phyloP scores from a whole-genome alignment of 2,888 invertebrate genomes.

The Oeneis ivallda region DNA sequence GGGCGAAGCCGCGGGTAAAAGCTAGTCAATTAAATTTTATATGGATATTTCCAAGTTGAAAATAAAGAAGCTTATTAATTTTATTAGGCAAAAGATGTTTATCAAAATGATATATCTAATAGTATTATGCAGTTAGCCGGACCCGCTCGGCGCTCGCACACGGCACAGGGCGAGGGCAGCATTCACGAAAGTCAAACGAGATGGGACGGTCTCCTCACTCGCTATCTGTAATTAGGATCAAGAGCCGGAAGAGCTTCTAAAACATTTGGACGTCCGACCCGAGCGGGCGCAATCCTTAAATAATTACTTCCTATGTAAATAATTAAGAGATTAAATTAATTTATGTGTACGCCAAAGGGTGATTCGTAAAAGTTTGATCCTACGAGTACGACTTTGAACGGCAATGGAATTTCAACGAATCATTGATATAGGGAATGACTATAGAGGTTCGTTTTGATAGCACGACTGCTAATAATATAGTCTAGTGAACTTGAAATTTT shows the following conservation, averaged over 20 bases:
- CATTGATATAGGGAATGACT: constrained; percentile 28
- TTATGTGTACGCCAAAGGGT: constrained; percentile 22
- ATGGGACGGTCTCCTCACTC: constrained; percentile 54
- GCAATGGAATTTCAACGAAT: constrained; percentile 49
- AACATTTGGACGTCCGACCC: constrained; percentile 55
- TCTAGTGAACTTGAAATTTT: background rate
- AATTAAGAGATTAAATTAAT: constrained; percentile 32
- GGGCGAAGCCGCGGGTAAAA: no score
- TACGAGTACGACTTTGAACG: constrained; percentile 33
- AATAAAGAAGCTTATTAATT: background rate
- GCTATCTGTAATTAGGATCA: constrained; percentile 78
- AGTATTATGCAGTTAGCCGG: constrained; percentile 10
- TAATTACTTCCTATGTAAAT: constrained; percentile 33
- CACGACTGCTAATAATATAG: background rate
- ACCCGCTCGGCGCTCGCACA: constrained; percentile 20
- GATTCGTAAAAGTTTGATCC: constrained; percentile 23
- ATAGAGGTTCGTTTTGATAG: constrained; percentile 7
- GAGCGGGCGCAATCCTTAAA: constrained; percentile 23
- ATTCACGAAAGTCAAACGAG: constrained; percentile 58
- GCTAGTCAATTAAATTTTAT: no score
- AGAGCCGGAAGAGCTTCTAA: constrained; percentile 60
- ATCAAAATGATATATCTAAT: background rate
- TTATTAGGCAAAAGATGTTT: background rate
- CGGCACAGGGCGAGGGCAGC: no score
- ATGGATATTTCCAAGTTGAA: no score